These are phyloP conservation scores for Trogon surrucura DNA, from an alignment of 2,113 vertebrate species.

Conservation along the genomic window DNA sequence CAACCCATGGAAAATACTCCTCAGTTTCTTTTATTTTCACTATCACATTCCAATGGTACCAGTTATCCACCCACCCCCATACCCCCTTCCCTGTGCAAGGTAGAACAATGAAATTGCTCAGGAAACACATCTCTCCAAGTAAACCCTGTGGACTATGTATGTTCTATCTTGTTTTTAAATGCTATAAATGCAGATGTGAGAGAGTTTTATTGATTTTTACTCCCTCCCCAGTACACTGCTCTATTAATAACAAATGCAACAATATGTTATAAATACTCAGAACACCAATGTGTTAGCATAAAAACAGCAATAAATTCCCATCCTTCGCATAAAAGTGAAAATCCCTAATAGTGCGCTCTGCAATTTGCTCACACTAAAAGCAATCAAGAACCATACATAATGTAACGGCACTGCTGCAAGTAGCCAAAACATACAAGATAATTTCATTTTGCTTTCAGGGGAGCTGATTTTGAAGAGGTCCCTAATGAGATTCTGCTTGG, in stretches of 20 bases:
- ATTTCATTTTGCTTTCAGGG: slow-evolving; percentile 4
- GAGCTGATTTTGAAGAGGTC: slow-evolving; percentile 5
- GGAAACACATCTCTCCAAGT: neutral
- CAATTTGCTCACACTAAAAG: slow-evolving; percentile 1
- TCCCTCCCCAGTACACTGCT: neutral
- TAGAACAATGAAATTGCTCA: neutral
- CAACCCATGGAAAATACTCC: neutral
- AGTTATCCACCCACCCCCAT: neutral
- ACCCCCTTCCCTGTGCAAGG: neutral
- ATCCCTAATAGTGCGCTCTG: neutral
- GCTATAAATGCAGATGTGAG: slow-evolving; percentile 30
- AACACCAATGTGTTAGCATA: slow-evolving; percentile 33
- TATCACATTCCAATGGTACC: neutral
- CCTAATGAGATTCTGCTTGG: neutral
- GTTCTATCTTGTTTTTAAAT: slow-evolving; percentile 45
- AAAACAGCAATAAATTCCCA: slow-evolving; percentile 39
- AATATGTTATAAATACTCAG: slow-evolving; percentile 42
- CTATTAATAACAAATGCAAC: slow-evolving; percentile 58
- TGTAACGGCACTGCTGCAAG: neutral
- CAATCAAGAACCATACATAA: slow-evolving; percentile 12
- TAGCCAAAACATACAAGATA: slow-evolving; percentile 7
- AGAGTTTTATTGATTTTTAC: slow-evolving; percentile 38
- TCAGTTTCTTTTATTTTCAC: neutral
- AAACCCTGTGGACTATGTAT: neutral
- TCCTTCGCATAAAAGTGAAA: neutral